These are phyloP conservation scores for Pocota personata DNA, from an alignment of 2,888 invertebrate species.

Conservation along the genomic window DNA sequence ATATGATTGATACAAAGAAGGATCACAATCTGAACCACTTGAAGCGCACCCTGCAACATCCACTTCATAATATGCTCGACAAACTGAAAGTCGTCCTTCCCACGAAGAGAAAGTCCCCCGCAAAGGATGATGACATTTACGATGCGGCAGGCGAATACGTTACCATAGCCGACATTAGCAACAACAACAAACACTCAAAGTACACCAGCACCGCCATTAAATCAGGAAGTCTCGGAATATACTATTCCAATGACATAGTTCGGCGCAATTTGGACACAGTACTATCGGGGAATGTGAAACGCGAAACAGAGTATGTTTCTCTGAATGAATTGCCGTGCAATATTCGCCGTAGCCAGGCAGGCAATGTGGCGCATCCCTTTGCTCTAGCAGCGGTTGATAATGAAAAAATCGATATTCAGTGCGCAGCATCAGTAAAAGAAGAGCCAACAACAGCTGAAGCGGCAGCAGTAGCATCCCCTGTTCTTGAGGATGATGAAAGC, in stretches of 20 bases:
- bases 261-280: slow-evolving; percentile 86
- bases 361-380: slow-evolving; percentile 66
- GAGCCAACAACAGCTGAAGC: slow-evolving; percentile 66
- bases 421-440: slow-evolving; percentile 76
- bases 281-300: slow-evolving; percentile 84
- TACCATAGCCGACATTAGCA: slow-evolving; percentile 92
- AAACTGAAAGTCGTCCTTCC: slow-evolving; percentile 88
- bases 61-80: slow-evolving; percentile 89
- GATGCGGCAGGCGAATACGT: slow-evolving; percentile 89
- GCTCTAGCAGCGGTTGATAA: slow-evolving; percentile 66
- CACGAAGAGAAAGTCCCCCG: slow-evolving; percentile 84
- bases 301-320: slow-evolving; percentile 88
- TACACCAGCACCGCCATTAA: slow-evolving; percentile 56
- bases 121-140: slow-evolving; percentile 83
- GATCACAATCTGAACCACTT: slow-evolving; percentile 81
- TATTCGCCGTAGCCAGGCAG: slow-evolving; percentile 77
- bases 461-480: slow-evolving; percentile 59
- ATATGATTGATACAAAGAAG: slow-evolving; percentile 77
- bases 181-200: slow-evolving; percentile 86
- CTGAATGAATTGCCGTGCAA: slow-evolving; percentile 89
- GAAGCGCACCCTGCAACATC: slow-evolving; percentile 83
- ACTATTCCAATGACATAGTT: slow-evolving; percentile 88
- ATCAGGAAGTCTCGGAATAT: slow-evolving; percentile 80
- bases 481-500: slow-evolving; percentile 64
- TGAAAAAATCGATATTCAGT: slow-evolving; percentile 70